Base-by-base conservation (phyloP, 1,140 invertebrate species). In the Mya arenaria region DNA sequence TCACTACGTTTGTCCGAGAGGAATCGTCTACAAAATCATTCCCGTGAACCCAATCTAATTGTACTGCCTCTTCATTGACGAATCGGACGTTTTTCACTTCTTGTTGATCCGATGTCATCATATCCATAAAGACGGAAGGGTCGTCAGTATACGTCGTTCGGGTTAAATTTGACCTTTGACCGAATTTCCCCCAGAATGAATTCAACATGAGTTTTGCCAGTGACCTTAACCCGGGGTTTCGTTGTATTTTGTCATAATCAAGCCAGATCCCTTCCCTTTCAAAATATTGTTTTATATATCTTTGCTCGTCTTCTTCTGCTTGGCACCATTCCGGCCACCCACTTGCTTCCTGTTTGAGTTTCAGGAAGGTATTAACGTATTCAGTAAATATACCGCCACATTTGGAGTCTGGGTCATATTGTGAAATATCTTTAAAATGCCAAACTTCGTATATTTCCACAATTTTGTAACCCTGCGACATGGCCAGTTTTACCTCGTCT, bases 261-360 rank as follows among this genome's bases (percentile, higher is more conserved):
- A 94, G 71, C 23, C 66, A 32, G 44, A 94, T 80, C 28, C 89
- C 89, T 85, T 93, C 89, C 19, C 79, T 56, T 28, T 60, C 6
- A 19, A 19, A 15, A 60, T 60, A 60, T 13, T 19, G 25, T 10
- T 60, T 25, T 10, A 93, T 85, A 63, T 92, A 93, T 87, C 39
- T 39, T 1, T 0, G 15, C 41, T 34, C 60, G 23, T 81, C 78
- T 30, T 19, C 28, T 19, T 81, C 81, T 8, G 83, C 85, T 19
- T 17, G 17, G 32, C 68, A 60, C 41, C 60, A 30, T 30, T 10
- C 39, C 10, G 85, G 85, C 69, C 77, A 88, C 15, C 75, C 83
- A 32, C 62, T 77, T 2, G 73, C 34, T 68, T 87, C 80, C 58
- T 84, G 82, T 48, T 86, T 87, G 69, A 84, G 48, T 55, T 84